These are phyloP conservation scores for Clarias fuscus DNA, from an alignment of 2,797 vertebrate genomes.

Conservation along the genomic window DNA sequence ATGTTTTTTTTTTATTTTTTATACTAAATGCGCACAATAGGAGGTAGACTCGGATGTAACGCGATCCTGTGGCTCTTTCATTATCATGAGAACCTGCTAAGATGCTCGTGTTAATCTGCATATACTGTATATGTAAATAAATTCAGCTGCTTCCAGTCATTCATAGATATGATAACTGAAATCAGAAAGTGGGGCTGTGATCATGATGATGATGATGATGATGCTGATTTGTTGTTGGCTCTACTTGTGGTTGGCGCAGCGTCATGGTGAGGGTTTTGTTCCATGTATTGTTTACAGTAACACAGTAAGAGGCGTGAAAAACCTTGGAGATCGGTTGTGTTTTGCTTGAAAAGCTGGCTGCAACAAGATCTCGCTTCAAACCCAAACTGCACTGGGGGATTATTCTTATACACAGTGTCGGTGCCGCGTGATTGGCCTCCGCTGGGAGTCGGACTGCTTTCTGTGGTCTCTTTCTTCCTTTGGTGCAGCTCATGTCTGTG, in stretches of 20 bases:
- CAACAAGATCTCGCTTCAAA: constrained; percentile 23
- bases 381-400: constrained; percentile 10
- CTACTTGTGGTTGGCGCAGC: not conserved
- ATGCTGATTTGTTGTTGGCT: not conserved
- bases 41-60: not conserved
- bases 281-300: constrained; percentile 7
- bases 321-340: not conserved
- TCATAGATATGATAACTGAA: too few relatives aligned
- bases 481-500: not conserved
- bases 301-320: constrained; percentile 20
- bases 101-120: not conserved
- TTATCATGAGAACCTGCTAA: not conserved
- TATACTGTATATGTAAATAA: not conserved
- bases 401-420: constrained; percentile 27
- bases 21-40: not conserved
- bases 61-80: not conserved
- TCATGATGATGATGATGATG: too few relatives aligned
- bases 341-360: constrained; percentile 27
- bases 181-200: not conserved
- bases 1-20: not conserved
- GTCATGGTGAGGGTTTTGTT: not conserved
- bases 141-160: not conserved
- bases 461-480: constrained; percentile 24
- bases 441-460: constrained; percentile 29
- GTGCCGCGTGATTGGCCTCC: constrained; percentile 22